Base-by-base conservation (phyloP, 2,888 invertebrate genomes). In the Toxonevra muliebris region DNA sequence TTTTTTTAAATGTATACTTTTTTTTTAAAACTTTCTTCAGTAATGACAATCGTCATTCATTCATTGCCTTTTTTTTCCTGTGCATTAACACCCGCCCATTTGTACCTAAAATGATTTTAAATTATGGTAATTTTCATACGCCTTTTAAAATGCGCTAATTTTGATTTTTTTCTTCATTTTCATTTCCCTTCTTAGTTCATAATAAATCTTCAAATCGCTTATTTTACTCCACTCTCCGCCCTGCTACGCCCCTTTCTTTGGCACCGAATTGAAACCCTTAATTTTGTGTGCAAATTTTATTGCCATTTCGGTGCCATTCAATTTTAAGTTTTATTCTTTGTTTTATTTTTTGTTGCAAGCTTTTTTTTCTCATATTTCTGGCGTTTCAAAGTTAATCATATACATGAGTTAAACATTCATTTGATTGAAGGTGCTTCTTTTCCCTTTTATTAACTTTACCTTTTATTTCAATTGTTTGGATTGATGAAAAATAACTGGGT, bases 231-330 rank as follows among this genome's bases (percentile, higher is more conserved):
- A 30, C 30, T 30, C 30, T 30, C 30, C 30, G 30, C 30, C 30
- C 30, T 30, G 30, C 7, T 7, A 30, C 30, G 30, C 30, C 30
- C 30, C 30, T n/a, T 13, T 48, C n/a, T 48, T 48, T 15, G 5
- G 13, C 48, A 48, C 13, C 48, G 48, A 48, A 48, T 48, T 48
- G 48, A 48, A 48, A 48, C n/a, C 48, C 48, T 15, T 48, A n/a
- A 48, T n/a, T 48, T 48, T 48, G 30, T 48, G 48, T 48, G 48
- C 48, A 15, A 48, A 48, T 48, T 48, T 48, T 48, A 48, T 48
- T 48, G 48, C 48, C 48, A 48, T 48, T 15, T n/a, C 48, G 15
- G 15, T 48, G 13, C 48, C 48, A 48, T 48, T 48, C 48, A 5
- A 15, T 48, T 48, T 48, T 15, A 11, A 10, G 13, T 48, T n/a